phyloP scores from a whole-genome alignment of 2,888 invertebrate species.

The Himalopsyche japonica region DNA sequence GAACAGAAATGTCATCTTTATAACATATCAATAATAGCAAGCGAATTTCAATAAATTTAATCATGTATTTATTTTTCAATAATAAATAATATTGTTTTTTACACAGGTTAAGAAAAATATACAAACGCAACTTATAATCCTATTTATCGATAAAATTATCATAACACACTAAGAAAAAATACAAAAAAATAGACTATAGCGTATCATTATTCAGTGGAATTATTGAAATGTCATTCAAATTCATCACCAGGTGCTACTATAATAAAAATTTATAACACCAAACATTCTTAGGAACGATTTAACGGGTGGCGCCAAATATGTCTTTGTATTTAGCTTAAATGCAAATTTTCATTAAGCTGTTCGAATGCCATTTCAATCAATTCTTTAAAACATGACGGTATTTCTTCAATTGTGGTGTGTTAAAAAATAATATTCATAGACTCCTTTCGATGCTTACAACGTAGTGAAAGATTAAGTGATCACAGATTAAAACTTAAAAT shows the following conservation, averaged over 20 bases:
- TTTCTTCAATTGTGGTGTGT: background rate
- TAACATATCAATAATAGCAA: too few species aligned
- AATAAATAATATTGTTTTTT: background rate
- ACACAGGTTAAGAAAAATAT: background rate
- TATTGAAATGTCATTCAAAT: background rate
- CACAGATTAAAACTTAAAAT: conserved; percentile 1
- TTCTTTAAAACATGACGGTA: background rate
- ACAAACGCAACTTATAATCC: background rate
- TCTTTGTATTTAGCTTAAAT: too few species aligned
- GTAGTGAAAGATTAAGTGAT: background rate
- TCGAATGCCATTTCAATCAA: background rate
- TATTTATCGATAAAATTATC: background rate
- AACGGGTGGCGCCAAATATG: too few species aligned
- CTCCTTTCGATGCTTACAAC: background rate
- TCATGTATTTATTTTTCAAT: background rate
- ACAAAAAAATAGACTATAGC: background rate
- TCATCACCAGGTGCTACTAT: too few species aligned
- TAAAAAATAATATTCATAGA: background rate
- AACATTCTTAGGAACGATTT: too few species aligned
- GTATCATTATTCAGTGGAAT: background rate
- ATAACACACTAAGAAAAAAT: background rate
- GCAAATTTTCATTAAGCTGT: background rate
- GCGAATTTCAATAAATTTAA: background rate
- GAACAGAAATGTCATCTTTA: too few species aligned
- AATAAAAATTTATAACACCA: too few species aligned